Evolutionary conservation across 2,113 vertebrate species (phyloP), one percentile per base, ranked within the genome.

Genomic region (Cyphomyrus discorhynchus): DNA sequence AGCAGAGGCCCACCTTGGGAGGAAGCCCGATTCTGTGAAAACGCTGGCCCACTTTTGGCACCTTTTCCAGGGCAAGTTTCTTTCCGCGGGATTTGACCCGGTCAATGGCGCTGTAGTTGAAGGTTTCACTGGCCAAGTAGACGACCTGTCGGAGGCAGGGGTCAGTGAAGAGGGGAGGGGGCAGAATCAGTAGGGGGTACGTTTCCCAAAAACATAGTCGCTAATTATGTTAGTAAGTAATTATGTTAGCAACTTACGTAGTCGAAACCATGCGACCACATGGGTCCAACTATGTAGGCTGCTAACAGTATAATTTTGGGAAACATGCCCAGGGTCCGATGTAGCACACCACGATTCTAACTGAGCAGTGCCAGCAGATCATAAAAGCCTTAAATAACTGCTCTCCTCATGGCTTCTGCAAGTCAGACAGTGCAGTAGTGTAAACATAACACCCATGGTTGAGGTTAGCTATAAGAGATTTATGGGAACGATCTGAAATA

Each of bases 51-150:
- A 99, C 98, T 95, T 98, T 99, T 2, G 98, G 98, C 92, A 99
- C 98, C 94, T 99, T 99, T 93, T 99, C 98, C 91, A 99, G 94
- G 0, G 98, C 98, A 85, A 99, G 94, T 87, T 95, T 95, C 93
- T 97, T 97, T 46, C 96, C 96, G 84, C 96, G 94, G 90, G 96
- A 99, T 93, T 99, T 99, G 56, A 99, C 98, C 80, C 98, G 92
- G 94, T 99, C 98, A 21, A 99, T 99, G 94, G 98, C 98, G 92
- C 97, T 99, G 92, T 99, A 99, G 94, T 99, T 99, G 93, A 99
- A 99, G 0, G 98, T 99, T 92, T 99, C 98, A 15, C 98, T 99
- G 52, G 98, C 96, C 94, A 99, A 94, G 92, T 97, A 96, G 82
- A 99, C 98, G 92, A 99, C 98, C 98, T 99, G 70, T 0, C 91